phyloP scores from a whole-genome alignment of 2,113 vertebrate species.

The Thunnus maccoyii region DNA sequence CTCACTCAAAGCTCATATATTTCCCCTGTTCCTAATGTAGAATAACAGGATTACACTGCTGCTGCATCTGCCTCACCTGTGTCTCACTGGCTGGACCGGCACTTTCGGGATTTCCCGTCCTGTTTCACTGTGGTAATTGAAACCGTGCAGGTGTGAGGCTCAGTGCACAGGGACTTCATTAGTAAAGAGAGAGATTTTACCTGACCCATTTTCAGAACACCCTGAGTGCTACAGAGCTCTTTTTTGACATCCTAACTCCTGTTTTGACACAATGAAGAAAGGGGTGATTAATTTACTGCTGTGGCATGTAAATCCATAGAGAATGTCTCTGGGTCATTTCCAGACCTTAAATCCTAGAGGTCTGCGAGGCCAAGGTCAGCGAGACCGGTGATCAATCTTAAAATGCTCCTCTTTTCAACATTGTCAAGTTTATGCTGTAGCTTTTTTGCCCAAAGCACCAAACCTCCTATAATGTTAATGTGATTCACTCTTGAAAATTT shows the following conservation, averaged over 20 bases:
- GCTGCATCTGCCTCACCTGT: slow-evolving; percentile 38
- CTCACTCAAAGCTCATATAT: slow-evolving; percentile 28
- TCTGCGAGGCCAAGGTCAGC: slow-evolving; percentile 19
- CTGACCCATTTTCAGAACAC: slow-evolving; percentile 70
- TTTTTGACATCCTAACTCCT: slow-evolving; percentile 28
- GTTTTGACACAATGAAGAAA: slow-evolving; percentile 60
- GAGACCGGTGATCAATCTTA: slow-evolving; percentile 35
- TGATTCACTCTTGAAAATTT: slow-evolving; percentile 12
- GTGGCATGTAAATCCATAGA: slow-evolving; percentile 22
- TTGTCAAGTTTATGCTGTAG: neutral
- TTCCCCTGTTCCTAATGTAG: slow-evolving; percentile 11
- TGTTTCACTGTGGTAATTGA: slow-evolving; percentile 70
- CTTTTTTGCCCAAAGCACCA: neutral
- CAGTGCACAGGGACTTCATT: slow-evolving; percentile 76
- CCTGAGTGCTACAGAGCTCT: neutral
- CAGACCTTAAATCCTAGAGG: slow-evolving; percentile 14
- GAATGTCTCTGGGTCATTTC: slow-evolving; percentile 34
- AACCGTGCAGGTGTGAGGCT: slow-evolving; percentile 70
- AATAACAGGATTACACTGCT: slow-evolving; percentile 11
- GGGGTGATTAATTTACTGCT: slow-evolving; percentile 61
- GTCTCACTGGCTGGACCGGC: slow-evolving; percentile 15
- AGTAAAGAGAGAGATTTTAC: slow-evolving; percentile 67
- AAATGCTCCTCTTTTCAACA: neutral
- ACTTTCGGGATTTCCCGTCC: slow-evolving; percentile 63
- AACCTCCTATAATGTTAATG: neutral